Evolutionary conservation across 2,113 vertebrate genomes (phyloP).

Genomic region (Empidonax traillii): DNA sequence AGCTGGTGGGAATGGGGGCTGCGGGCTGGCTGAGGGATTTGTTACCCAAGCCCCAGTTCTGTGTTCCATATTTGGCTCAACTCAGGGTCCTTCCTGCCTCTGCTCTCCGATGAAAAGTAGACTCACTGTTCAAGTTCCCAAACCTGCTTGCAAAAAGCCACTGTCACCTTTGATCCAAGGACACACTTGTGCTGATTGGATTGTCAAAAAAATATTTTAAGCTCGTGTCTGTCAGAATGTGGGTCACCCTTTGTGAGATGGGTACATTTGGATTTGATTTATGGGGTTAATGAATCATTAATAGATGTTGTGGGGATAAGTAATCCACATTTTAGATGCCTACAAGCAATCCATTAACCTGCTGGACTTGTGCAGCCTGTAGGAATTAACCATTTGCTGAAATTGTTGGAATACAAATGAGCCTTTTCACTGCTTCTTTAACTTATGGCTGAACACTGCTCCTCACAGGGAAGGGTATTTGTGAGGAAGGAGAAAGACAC

Average conservation of each 20-base stretch:
- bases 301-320: neutral
- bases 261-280: neutral
- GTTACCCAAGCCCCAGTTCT: neutral
- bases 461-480: neutral
- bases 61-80: neutral
- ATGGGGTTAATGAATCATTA: slow-evolving; percentile 22
- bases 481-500: neutral
- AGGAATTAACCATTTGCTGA: neutral
- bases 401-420: neutral
- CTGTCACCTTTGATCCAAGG: slow-evolving; percentile 9
- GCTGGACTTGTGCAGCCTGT: neutral
- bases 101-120: neutral
- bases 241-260: neutral
- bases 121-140: neutral
- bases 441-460: neutral
- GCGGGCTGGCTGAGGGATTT: neutral
- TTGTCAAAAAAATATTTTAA: slow-evolving; percentile 20
- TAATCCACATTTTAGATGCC: neutral
- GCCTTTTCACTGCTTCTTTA: neutral
- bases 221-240: neutral
- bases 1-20: neutral
- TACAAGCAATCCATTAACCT: slow-evolving; percentile 24
- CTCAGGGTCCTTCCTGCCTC: neutral
- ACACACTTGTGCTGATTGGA: neutral
- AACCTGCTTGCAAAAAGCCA: neutral